These are phyloP conservation scores for Brachionus sp. DNA, from an alignment of 1,140 invertebrate genomes.

Conservation along the genomic window DNA sequence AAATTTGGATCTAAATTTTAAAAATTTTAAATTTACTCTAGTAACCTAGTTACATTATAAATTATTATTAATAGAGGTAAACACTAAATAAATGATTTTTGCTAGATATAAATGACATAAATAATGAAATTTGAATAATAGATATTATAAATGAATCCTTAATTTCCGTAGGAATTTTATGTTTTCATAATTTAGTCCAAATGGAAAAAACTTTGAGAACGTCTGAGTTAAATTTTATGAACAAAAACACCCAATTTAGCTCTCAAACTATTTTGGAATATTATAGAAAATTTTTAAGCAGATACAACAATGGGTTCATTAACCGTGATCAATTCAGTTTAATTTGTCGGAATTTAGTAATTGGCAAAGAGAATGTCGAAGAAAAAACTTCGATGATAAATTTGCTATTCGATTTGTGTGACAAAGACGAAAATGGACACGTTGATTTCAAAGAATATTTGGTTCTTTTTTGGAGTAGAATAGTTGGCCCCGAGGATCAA, in stretches of 20 bases:
- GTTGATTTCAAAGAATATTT: constrained; percentile 45
- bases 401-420: constrained; percentile 34
- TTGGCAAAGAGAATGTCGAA: background rate
- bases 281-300: constrained; percentile 5
- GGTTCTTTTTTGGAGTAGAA: background rate
- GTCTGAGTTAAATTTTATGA: background rate
- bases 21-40: background rate
- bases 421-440: constrained; percentile 22
- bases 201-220: background rate
- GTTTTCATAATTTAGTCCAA: background rate
- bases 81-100: background rate
- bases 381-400: constrained; percentile 26
- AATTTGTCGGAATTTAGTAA: background rate
- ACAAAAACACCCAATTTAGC: background rate
- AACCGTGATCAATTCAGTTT: background rate
- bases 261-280: background rate
- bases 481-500: background rate
- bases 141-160: background rate
- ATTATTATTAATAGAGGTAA: background rate
- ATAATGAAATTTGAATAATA: background rate
- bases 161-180: background rate
- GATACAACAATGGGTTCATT: constrained; percentile 5
- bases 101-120: background rate
- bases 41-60: background rate
- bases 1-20: background rate